Evolutionary conservation across 2,797 vertebrate species (phyloP), one percentile per base, ranked within the genome.

Genomic region (Bradypodion pumilum): DNA sequence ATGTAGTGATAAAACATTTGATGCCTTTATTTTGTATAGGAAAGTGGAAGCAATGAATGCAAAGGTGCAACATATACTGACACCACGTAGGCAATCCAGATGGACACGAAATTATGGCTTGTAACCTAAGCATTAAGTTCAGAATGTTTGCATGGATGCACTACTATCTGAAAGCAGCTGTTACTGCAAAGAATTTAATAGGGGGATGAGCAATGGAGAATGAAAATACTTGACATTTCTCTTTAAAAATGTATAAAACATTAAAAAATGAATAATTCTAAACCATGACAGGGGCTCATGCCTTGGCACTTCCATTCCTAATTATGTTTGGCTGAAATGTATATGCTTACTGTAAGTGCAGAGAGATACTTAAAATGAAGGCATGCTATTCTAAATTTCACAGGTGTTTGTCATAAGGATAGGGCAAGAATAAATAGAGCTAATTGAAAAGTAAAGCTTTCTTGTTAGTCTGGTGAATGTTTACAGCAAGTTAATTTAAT

Each of bases 251-350:
- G n/a, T n/a, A n/a, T n/a, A n/a, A n/a, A n/a, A n/a, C n/a, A n/a
- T 68, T 80, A 87, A 81, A 78, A 59, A 21, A 5, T 29, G 0
- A 60, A 59, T 77, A 32, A 56, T 13, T 76, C 35, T 68, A 87
- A 89, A 74, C 10, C 6, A 60, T 0, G 5, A 29, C 15, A 76
- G 72, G 56, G 25, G 56, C 0, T 66, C 65, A 66, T 68, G 15
- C 81, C 84, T 44, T 77, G 60, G 78, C 62, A 59, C 49, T 66
- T 81, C 65, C 59, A 82, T 84, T 85, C 84, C 15, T 62, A 40
- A 49, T 32, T 78, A 62, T 76, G 37, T 78, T 87, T 76, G 8
- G 60, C 79, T 32, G 73, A 78, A 89, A 59, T 35, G 59, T 49
- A 82, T 49, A 15, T 81, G 27, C 77, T 70, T 80, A 5, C 75